Evolutionary conservation across 1,140 invertebrate species (phyloP), one percentile per base, ranked within the genome.

Genomic region (Drosophila lowei): DNA sequence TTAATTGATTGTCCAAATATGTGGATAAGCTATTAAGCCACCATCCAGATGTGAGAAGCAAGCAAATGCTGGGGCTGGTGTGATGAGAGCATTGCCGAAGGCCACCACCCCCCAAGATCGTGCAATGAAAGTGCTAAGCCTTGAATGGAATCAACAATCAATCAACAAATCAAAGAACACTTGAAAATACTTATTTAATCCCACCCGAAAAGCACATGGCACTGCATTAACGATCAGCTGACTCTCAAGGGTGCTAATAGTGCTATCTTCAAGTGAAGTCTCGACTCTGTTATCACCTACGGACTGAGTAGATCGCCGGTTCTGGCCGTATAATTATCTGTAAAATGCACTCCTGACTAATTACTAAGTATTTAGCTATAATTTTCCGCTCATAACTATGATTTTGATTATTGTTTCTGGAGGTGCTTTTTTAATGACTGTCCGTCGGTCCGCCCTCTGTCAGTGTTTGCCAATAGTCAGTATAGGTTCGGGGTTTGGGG

Each of bases 311-410:
- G 63, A 38, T 38, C 34, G 34, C 3, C 34, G 34, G 34, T 13
- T 42, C 25, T 1, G 38, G 11, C 30, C 48, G 6, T 57, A n/a
- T 74, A 74, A 74, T 74, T 74, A 74, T 42, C 54, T 13, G 34
- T 74, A 42, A 48, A 49, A 38, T 65, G 49, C 54, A 53, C 53
- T 74, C 16, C 38, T 13, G 25, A 21, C 50, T 74, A 74, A 74
- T 74, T 74, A 48, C 62, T 44, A 25, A 38, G 49, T 53, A 65
- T 65, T 73, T 58, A 41, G 42, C 42, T 65, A 41, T 74, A 74
- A 74, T 74, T 74, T 53, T 58, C 41, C 44, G 67, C 47, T 47
- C 55, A 71, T 60, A 72, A 60, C 67, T 57, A 72, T 73, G 70
- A 56, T 73, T 73, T 63, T 73, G 70, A 50, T 73, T 57, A 52